Percentiles rank a stretch among this genome's conserved stretches.
Conservation (phyloP, 2,888 invertebrate genomes). For the Diarsia dahlii region DNA sequence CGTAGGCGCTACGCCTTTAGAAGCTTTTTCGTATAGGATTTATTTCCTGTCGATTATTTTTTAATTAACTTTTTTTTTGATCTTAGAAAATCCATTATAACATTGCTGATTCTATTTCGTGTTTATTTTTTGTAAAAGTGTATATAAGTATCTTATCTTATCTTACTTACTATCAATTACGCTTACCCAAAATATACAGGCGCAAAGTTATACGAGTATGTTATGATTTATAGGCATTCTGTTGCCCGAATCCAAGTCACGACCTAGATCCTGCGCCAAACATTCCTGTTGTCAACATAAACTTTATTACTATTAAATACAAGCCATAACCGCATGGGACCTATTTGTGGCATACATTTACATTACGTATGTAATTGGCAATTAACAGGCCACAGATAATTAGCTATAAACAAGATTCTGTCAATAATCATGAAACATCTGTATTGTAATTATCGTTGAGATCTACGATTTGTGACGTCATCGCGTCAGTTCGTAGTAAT, state of each 20-base stretch:
- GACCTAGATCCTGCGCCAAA: conserved; percentile 30
- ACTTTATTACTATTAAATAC: conserved; percentile 13
- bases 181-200: not conserved
- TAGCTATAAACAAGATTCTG: conserved; percentile 29
- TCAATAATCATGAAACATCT: conserved; percentile 39
- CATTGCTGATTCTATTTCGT: not conserved
- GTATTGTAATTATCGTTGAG: conserved; percentile 30
- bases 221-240: conserved; percentile 9
- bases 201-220: not conserved
- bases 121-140: not conserved
- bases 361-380: conserved; percentile 35
- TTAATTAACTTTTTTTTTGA: not conserved
- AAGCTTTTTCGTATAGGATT: not conserved
- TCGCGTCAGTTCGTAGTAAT: not conserved
- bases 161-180: not conserved
- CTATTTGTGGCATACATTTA: conserved; percentile 16
- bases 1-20: not conserved
- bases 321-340: conserved; percentile 7
- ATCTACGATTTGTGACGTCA: conserved; percentile 12
- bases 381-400: conserved; percentile 40
- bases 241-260: not conserved
- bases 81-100: not conserved
- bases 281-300: conserved; percentile 20
- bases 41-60: not conserved
- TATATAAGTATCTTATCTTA: too few species aligned